A percentile compares a stretch with the other conserved stretches of the same genome.
These are phyloP conservation scores for Nannoperca australis DNA, from an alignment of 2,797 vertebrate species.

Conservation along the genomic window DNA sequence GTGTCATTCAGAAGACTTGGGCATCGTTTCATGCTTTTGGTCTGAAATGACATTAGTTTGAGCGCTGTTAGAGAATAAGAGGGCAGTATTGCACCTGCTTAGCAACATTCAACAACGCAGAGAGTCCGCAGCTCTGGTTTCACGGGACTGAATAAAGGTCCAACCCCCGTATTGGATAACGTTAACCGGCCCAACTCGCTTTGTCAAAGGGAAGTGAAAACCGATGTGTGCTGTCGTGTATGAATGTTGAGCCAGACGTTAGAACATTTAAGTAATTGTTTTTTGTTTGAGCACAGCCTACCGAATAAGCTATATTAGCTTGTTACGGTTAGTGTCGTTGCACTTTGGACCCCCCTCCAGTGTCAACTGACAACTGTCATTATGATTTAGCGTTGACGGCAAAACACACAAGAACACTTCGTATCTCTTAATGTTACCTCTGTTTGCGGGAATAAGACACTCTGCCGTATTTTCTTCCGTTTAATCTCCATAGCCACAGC, in stretches of 20 bases:
- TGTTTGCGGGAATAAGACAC: conserved; percentile 74
- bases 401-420: neutral
- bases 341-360: conserved; percentile 28
- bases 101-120: conserved; percentile 12
- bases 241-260: neutral
- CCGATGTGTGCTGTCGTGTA: neutral
- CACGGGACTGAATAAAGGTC: conserved; percentile 8
- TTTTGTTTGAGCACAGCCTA: neutral
- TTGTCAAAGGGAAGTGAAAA: conserved; percentile 7
- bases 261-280: neutral
- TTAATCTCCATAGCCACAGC: conserved; percentile 87
- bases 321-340: neutral
- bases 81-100: neutral
- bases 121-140: conserved; percentile 34
- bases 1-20: conserved; percentile 62
- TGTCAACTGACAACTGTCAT: conserved; percentile 20
- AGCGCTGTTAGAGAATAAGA: conserved; percentile 24
- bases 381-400: neutral
- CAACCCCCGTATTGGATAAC: conserved; percentile 4
- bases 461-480: conserved; percentile 85
- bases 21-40: conserved; percentile 60
- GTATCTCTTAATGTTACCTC: conserved; percentile 69
- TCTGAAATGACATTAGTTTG: conserved; percentile 57
- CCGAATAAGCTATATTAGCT: neutral
- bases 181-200: neutral